Conservation (phyloP, 2,888 invertebrate genomes). For the Arenicola marina region DNA sequence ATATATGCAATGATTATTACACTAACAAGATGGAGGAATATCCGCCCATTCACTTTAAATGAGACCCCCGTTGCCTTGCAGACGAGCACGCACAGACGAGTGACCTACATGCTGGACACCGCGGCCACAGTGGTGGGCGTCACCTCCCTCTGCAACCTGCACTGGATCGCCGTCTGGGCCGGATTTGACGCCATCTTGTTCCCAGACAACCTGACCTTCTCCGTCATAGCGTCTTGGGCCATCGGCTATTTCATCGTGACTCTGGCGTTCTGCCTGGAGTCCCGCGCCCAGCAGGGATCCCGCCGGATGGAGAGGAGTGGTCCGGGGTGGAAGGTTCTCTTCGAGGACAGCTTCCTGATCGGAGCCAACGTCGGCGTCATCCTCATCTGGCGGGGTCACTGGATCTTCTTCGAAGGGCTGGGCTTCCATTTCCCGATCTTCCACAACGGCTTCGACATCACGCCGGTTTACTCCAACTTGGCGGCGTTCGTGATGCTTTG, state of each 20-base stretch:
- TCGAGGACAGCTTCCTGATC: constrained; percentile 6
- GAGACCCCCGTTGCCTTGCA: too few relatives aligned
- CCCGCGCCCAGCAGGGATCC: not conserved
- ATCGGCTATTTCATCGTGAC: constrained; percentile 6
- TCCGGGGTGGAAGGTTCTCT: not conserved
- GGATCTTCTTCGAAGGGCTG: constrained; percentile 10
- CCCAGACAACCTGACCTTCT: not conserved
- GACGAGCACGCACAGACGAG: too few relatives aligned
- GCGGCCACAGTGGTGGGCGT: not conserved
- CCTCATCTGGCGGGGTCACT: constrained; percentile 8
- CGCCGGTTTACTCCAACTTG: not conserved
- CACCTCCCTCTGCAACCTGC: not conserved
- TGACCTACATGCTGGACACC: too few relatives aligned
- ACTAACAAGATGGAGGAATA: too few relatives aligned
- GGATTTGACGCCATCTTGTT: constrained; percentile 2
- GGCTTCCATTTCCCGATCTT: constrained; percentile 6
- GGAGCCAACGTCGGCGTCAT: constrained; percentile 5
- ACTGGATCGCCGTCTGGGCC: constrained; percentile 10
- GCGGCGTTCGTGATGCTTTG: not conserved
- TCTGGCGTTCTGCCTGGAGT: not conserved
- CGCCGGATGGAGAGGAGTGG: not conserved
- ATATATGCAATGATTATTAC: too few relatives aligned
- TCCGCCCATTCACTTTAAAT: too few relatives aligned
- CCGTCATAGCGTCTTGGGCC: constrained; percentile 1
- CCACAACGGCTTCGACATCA: not conserved